These are phyloP conservation scores for Prionailurus bengalensis DNA, from an alignment of 2,113 vertebrate genomes.

Conservation along the genomic window DNA sequence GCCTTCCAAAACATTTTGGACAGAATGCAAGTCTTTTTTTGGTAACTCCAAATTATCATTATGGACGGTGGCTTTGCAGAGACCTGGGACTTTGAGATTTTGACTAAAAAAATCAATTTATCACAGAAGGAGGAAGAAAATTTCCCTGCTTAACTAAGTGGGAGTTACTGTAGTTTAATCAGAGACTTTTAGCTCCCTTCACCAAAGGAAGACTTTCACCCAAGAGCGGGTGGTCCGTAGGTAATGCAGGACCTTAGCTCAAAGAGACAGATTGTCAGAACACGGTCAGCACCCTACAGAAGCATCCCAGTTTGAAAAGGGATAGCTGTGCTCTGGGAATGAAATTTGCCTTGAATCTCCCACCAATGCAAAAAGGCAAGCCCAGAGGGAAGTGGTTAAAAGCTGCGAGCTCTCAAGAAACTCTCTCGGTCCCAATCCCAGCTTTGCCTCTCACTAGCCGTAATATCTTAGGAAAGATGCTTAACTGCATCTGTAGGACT, in stretches of 20 bases:
- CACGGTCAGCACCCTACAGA: neutral
- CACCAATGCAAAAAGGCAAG: neutral
- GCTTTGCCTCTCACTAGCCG: neutral
- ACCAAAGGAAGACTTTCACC: neutral
- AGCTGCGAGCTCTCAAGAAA: neutral
- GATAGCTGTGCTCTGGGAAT: neutral
- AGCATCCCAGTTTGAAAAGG: neutral
- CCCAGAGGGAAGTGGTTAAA: neutral
- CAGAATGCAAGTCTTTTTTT: neutral
- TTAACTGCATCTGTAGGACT: neutral
- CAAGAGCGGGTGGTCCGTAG: neutral
- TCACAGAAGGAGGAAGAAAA: slow-evolving; percentile 33
- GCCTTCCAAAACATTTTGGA: neutral
- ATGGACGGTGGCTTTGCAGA: neutral
- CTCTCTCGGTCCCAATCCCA: neutral
- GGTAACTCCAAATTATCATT: neutral
- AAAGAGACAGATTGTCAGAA: neutral
- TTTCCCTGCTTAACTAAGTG: neutral
- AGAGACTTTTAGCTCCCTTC: neutral
- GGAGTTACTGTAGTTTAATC: neutral
- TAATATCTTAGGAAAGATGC: neutral
- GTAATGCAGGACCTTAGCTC: neutral
- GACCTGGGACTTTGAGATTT: neutral
- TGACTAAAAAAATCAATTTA: neutral
- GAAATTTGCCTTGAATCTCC: neutral